Conservation (phyloP, 2,113 vertebrate species). For the Gavialis gangeticus region DNA sequence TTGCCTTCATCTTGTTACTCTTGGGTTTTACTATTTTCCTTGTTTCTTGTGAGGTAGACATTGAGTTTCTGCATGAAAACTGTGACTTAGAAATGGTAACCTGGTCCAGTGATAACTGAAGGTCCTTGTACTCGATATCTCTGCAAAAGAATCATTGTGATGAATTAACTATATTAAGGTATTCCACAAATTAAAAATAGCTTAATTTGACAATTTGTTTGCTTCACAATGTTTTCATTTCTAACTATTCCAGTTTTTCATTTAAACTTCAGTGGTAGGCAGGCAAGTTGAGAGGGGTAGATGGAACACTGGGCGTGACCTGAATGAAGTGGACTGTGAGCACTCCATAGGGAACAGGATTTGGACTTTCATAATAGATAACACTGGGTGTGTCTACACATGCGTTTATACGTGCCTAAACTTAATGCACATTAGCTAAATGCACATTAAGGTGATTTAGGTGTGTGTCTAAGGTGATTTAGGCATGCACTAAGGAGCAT, state of each 20-base stretch:
- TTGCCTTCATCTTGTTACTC: constrained; percentile 85
- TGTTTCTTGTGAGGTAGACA: constrained; percentile 87
- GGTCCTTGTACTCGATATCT: constrained; percentile 90
- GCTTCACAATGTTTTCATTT: not conserved
- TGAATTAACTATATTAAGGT: not conserved
- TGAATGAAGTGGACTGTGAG: accelerated
- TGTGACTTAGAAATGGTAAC: constrained; percentile 79
- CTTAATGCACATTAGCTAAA: too few species aligned
- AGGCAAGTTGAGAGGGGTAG: not conserved
- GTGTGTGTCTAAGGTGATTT: too few species aligned
- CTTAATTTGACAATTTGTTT: not conserved
- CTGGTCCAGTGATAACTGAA: constrained; percentile 93
- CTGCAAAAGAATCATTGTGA: constrained; percentile 76
- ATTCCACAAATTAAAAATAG: not conserved
- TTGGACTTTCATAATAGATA: not conserved
- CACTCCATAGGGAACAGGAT: accelerated
- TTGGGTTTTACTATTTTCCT: constrained; percentile 88
- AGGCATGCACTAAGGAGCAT: too few species aligned
- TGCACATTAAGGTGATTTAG: too few species aligned
- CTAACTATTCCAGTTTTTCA: not conserved
- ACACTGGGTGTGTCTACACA: too few species aligned
- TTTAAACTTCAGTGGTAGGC: not conserved
- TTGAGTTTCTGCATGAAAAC: constrained; percentile 83
- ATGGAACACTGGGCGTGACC: not conserved
- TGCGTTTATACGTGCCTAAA: too few species aligned